Percentiles rank a stretch among this genome's conserved stretches.
Evolutionary conservation across 2,113 vertebrate genomes (phyloP).

Genomic region (Lophochroa leadbeateri): DNA sequence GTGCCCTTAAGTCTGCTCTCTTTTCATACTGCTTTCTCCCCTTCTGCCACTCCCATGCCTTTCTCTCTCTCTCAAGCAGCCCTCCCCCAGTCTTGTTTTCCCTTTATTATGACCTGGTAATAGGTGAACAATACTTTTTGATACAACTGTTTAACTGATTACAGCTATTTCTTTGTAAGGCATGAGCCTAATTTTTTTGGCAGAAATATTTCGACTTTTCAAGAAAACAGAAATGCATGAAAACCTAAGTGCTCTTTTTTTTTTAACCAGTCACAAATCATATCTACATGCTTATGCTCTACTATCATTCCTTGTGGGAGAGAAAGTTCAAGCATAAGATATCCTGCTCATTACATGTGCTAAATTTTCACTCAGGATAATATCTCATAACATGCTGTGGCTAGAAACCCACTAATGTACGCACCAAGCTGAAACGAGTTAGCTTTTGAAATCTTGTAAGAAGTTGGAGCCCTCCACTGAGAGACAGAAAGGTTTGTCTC

Average conservation of each 20-base stretch:
- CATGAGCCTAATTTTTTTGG: background rate
- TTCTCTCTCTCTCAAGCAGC: background rate
- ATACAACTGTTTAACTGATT: background rate
- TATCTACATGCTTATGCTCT: background rate
- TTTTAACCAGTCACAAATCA: background rate
- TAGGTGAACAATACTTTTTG: background rate
- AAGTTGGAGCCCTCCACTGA: accelerated
- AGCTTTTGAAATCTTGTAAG: background rate
- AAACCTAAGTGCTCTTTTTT: background rate
- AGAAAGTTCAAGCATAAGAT: background rate
- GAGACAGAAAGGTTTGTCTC: background rate
- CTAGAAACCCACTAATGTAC: background rate
- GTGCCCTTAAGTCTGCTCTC: background rate
- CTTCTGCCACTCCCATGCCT: background rate
- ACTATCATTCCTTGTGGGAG: background rate
- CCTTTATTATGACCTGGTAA: background rate
- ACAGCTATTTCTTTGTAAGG: background rate
- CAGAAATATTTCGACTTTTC: background rate
- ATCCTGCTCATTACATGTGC: background rate
- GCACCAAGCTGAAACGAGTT: background rate
- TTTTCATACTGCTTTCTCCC: background rate
- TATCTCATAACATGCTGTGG: accelerated
- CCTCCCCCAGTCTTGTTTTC: background rate
- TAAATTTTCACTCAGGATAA: background rate
- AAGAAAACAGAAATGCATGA: background rate